Base-by-base conservation (phyloP, 2,113 vertebrate genomes). In the Megaceryle maxima region DNA sequence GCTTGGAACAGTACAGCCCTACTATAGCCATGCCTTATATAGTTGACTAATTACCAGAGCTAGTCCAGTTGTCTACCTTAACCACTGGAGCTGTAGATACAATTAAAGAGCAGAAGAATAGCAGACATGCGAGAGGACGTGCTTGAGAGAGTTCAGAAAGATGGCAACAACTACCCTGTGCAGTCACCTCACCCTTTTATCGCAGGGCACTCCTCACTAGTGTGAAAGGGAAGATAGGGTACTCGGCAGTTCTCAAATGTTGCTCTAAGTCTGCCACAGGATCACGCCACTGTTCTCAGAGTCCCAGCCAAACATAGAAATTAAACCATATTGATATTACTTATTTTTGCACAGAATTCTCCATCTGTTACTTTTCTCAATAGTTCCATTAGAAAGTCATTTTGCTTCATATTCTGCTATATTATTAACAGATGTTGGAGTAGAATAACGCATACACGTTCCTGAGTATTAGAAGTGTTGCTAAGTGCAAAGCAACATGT, bases 401-500 rank as follows among this genome's bases (percentile, higher is more conserved):
- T 77, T 91, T 95, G 35, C 53, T 83, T 95, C 44, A 28, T 82
- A 29, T 9, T 62, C 63, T 70, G 14, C 50, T 64, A 18, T 55
- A 82, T 93, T 77, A 77, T 68, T 89, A 94, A 75, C 88, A 93
- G 88, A 92, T 94, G 96, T 88, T 82, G 80, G 48, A 92, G 53
- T 39, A 91, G 56, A 86, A 70, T 39, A 70, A 81, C 4, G 6
- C 2, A 0, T 81, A 69, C 3, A 1, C 41, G 31, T 83, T 87
- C 67, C 73, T 50, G 37, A 80, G 76, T 73, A 67, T 46, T 22
- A 44, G 8, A 70, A 86, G 51, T 10, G 11, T 35, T 57, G 19
- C 46, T 73, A 60, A 83, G 63, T 50, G 59, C 53, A 85, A 90
- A 74, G 14, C 44, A 86, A 43, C 3, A 0, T 22, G 62, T 60